Evolutionary conservation across 2,797 vertebrate genomes (phyloP).

Genomic region (Acanthopagrus latus): DNA sequence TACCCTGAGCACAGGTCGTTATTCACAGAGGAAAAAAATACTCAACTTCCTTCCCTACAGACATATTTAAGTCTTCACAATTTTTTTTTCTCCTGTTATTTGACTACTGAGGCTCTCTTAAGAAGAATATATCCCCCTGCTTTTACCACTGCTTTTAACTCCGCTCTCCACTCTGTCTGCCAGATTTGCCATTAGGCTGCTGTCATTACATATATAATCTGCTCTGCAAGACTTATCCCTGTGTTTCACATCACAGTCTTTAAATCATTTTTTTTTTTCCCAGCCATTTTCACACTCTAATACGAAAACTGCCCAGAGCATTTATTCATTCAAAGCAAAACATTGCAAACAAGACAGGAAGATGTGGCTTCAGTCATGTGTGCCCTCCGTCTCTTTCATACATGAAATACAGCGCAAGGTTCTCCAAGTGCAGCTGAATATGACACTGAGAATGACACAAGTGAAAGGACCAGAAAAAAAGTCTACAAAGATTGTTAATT

Average conservation of each 20-base stretch:
- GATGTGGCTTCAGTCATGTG: not conserved
- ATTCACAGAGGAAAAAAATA: conserved; percentile 28
- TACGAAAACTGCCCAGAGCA: conserved; percentile 20
- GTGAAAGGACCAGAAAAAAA: not conserved
- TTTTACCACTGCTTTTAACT: conserved; percentile 43
- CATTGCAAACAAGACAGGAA: conserved; percentile 5
- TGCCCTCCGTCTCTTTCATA: not conserved
- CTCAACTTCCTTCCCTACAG: conserved; percentile 1
- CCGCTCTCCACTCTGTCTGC: conserved; percentile 33
- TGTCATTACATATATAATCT: conserved; percentile 53
- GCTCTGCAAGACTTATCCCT: conserved; percentile 34
- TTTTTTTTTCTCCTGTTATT: conserved; percentile 5
- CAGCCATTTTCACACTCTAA: conserved; percentile 14
- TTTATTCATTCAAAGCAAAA: conserved; percentile 37
- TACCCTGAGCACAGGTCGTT: conserved; percentile 28
- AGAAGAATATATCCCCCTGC: conserved; percentile 30
- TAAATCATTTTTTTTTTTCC: not conserved
- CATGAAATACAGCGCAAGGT: not conserved
- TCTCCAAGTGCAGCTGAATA: not conserved
- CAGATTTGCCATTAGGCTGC: conserved; percentile 60
- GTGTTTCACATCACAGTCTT: conserved; percentile 36
- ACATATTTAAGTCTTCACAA: conserved; percentile 22
- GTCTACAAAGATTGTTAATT: too few relatives aligned
- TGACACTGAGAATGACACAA: not conserved
- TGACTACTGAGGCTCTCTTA: conserved; percentile 12